Base-by-base conservation (phyloP, 2,113 vertebrate species). In the Mohoua ochrocephala region DNA sequence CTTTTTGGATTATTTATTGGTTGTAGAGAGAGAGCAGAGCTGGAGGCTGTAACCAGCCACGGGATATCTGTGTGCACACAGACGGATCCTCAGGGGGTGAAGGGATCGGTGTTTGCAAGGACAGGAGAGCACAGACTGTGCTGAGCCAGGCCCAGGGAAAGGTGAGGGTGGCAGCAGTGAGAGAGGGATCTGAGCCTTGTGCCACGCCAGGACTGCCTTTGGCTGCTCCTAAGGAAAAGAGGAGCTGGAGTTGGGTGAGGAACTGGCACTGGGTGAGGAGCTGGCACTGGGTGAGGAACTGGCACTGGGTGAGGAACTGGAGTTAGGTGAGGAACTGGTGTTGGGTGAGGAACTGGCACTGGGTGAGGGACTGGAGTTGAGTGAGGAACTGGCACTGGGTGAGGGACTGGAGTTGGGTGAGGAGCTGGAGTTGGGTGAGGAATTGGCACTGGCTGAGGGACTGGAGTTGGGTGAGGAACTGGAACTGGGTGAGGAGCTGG, bases 41-140 rank as follows among this genome's bases (percentile, higher is more conserved):
- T 3, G 44, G 24, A n/a, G 61, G 24, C 23, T 63, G 1, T 15
- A 57, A n/a, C 9, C 52, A 68, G 4, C 19, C 67, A 42, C 1
- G 21, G 3, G n/a, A 8, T 20, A 15, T 2, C 5, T 31, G 3
- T 21, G 4, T 57, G 73, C 42, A 81, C 35, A 63, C 11, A 18
- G 10, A 5, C 21, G 4, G 71, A 42, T 11, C 63, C 11, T 2
- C 1, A 2, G 5, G 8, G 50, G n/a, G 15, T 8, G 53, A 69
- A 61, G 24, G 31, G 22, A 11, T 28, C n/a, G 15, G 4, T 42
- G 44, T 10, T 16, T 17, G 20, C 61, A 68, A 27, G 45, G 54
- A 44, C 33, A 27, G 23, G 31, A 74, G 4, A 60, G 52, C 35
- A 52, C 21, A 49, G 60, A 10, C 2, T 22, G 44, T 39, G 45